phyloP scores from a whole-genome alignment of 2,113 vertebrate genomes.

The Eolophus roseicapilla region DNA sequence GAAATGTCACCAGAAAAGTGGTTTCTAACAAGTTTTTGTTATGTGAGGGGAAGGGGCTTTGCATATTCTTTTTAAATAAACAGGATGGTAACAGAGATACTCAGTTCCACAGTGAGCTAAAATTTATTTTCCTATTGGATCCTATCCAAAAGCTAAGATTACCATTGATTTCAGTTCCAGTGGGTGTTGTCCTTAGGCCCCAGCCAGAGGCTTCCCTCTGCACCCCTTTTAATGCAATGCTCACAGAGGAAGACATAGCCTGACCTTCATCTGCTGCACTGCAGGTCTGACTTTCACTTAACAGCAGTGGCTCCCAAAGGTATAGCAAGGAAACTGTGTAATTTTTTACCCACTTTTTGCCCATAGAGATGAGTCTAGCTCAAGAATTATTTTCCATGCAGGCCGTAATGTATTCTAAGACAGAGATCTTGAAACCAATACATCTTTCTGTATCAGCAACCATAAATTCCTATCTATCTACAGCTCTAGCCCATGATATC shows the following conservation, averaged over 20 bases:
- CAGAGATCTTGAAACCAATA: neutral
- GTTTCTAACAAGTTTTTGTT: neutral
- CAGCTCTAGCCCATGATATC: neutral
- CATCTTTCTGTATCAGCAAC: neutral
- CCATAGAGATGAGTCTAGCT: neutral
- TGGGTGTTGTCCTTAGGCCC: neutral
- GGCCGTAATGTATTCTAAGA: neutral
- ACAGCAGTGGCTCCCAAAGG: neutral
- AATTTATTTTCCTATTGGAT: neutral
- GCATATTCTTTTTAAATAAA: neutral
- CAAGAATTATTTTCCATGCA: neutral
- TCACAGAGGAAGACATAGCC: neutral
- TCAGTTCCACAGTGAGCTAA: neutral
- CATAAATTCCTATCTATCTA: neutral
- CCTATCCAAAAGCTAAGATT: neutral
- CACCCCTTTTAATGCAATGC: neutral
- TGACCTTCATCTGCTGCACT: neutral
- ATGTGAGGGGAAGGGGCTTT: neutral
- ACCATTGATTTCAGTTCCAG: neutral
- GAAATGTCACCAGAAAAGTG: neutral
- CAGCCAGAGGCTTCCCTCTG: neutral
- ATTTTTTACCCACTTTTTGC: neutral
- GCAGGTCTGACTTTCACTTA: neutral
- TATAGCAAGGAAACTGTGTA: neutral
- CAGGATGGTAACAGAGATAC: neutral